These are phyloP conservation scores for Chelonus insularis DNA, from an alignment of 1,140 invertebrate genomes.

Conservation along the genomic window DNA sequence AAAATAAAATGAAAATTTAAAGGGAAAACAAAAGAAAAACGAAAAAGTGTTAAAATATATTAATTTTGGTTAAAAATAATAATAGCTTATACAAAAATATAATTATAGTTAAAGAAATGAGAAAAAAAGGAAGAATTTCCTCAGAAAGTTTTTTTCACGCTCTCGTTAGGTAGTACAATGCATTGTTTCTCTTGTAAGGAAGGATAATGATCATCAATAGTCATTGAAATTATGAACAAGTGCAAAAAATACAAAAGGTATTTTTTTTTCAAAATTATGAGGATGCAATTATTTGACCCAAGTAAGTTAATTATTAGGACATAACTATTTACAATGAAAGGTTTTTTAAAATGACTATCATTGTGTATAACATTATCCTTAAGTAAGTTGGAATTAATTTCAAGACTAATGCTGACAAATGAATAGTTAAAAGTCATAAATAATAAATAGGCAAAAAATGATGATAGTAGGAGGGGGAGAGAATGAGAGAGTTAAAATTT, in stretches of 20 bases:
- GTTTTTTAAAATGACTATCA: background rate
- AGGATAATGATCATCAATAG: background rate
- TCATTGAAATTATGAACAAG: background rate
- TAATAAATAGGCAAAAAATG: background rate
- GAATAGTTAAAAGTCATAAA: background rate
- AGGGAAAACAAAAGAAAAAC: background rate
- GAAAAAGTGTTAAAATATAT: no score
- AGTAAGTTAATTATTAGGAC: no score
- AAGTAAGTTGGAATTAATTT: no score
- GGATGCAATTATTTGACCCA: no score
- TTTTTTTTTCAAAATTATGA: no score
- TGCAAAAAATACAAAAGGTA: background rate
- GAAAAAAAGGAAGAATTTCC: background rate
- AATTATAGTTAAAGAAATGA: background rate
- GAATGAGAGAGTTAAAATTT: conserved; percentile 21
- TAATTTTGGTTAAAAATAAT: no score
- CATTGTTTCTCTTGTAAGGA: background rate
- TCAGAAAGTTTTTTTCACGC: conserved; percentile 3
- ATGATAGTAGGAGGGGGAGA: background rate
- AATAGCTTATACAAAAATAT: no score
- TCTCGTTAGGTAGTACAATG: conserved; percentile 5
- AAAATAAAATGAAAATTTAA: background rate
- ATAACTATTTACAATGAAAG: no score
- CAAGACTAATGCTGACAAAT: no score
- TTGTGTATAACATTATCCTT: no score